phyloP scores from a whole-genome alignment of 23 tunicate species.

The Clavelina lepadiformis region DNA sequence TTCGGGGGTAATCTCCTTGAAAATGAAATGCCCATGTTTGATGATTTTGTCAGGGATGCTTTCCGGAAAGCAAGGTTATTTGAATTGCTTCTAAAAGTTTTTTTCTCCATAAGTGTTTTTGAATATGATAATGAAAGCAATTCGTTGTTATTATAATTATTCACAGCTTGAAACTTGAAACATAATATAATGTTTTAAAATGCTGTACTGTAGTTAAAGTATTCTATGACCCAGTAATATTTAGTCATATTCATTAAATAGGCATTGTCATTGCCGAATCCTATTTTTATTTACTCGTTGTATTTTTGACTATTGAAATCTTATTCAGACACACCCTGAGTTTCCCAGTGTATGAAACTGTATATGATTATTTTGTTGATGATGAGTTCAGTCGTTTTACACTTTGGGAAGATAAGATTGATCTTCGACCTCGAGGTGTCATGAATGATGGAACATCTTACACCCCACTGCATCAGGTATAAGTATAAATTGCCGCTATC shows the following conservation, averaged over 20 bases:
- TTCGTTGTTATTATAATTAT: too few relatives aligned
- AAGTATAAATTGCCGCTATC: background rate
- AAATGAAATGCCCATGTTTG: conserved; percentile 54
- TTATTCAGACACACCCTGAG: conserved; percentile 25
- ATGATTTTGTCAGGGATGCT: conserved; percentile 39
- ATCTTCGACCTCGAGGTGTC: conserved; percentile 34
- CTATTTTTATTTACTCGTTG: background rate
- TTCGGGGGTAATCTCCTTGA: conserved; percentile 70
- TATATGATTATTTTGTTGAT: conserved; percentile 85
- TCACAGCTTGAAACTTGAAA: too few relatives aligned
- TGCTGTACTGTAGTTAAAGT: too few relatives aligned
- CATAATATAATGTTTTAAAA: too few relatives aligned
- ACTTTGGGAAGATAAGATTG: conserved; percentile 83
- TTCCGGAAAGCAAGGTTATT: too few relatives aligned
- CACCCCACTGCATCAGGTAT: conserved; percentile 66
- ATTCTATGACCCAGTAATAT: too few relatives aligned
- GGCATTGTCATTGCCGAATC: too few relatives aligned
- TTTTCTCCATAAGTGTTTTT: too few relatives aligned
- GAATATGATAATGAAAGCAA: too few relatives aligned
- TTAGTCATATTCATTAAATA: too few relatives aligned
- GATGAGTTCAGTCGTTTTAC: conserved; percentile 65
- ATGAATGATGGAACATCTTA: conserved; percentile 24
- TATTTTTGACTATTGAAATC: too few relatives aligned
- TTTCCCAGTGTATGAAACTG: conserved; percentile 74
- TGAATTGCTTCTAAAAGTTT: too few relatives aligned